A percentile compares a stretch with the other conserved stretches of the same genome.
Evolutionary conservation across 1,140 invertebrate species (phyloP).

Genomic region (Leptonema lineaticorne): DNA sequence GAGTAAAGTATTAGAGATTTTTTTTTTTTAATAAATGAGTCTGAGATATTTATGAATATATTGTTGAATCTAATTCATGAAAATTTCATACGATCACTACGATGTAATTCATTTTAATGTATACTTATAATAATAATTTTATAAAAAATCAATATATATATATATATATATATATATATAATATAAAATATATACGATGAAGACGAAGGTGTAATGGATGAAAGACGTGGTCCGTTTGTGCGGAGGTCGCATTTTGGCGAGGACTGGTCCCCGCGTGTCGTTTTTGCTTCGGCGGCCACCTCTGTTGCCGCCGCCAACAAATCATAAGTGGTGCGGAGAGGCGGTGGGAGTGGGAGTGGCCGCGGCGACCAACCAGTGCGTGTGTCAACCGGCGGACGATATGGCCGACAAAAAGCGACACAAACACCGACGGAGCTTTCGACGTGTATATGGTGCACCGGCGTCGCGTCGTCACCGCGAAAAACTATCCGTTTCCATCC

Average conservation of each 20-base stretch:
- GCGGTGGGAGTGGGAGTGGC: not conserved
- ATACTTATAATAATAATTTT: too few relatives aligned
- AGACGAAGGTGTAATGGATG: not conserved
- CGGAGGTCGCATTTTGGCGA: too few relatives aligned
- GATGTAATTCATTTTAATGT: too few relatives aligned
- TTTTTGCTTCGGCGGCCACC: not conserved
- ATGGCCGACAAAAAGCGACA: not conserved
- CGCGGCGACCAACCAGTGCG: not conserved
- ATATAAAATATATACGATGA: not conserved
- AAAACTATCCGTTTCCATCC: too few relatives aligned
- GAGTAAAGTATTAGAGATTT: too few relatives aligned
- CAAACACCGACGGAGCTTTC: not conserved
- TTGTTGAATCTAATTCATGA: too few relatives aligned
- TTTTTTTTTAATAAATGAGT: too few relatives aligned
- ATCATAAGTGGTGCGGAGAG: not conserved
- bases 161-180: not conserved
- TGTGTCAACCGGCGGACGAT: not conserved
- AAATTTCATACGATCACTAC: too few relatives aligned
- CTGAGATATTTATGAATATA: too few relatives aligned
- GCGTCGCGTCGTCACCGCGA: too few relatives aligned
- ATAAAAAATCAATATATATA: not conserved
- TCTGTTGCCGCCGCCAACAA: not conserved
- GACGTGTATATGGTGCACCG: too few relatives aligned
- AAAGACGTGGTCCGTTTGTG: not conserved
- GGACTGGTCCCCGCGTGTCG: too few relatives aligned